Evolutionary conservation across 2,888 invertebrate genomes (phyloP).

Genomic region (Caradrina clavipalpis): DNA sequence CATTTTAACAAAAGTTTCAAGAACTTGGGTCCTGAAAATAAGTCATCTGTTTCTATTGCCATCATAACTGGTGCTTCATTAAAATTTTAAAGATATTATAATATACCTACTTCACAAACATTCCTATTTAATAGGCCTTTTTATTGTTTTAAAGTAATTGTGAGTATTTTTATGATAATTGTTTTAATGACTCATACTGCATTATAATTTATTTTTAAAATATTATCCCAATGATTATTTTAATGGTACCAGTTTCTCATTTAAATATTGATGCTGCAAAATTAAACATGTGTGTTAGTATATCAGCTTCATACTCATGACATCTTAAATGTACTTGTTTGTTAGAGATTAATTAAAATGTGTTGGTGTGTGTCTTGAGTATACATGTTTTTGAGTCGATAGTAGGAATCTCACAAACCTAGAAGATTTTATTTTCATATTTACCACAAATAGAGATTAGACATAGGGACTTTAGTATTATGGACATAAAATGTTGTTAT

Average conservation of each 20-base stretch:
- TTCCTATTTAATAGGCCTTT: constrained; percentile 61
- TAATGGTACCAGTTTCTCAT: constrained; percentile 35
- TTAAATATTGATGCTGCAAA: constrained; percentile 27
- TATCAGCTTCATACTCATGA: constrained; percentile 65
- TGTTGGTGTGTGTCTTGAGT: constrained; percentile 61
- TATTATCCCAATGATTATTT: constrained; percentile 31
- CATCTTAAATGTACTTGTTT: constrained; percentile 67
- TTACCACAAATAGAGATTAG: constrained; percentile 73
- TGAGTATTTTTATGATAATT: constrained; percentile 28
- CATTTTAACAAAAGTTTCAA: constrained; percentile 2
- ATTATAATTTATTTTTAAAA: constrained; percentile 35
- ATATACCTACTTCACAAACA: constrained; percentile 58
- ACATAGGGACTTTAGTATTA: constrained; percentile 79
- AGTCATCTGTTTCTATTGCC: constrained; percentile 21
- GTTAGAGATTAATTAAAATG: constrained; percentile 54
- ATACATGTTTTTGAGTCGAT: constrained; percentile 68
- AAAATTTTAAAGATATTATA: constrained; percentile 25
- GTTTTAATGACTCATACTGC: constrained; percentile 23
- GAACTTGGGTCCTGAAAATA: constrained; percentile 10
- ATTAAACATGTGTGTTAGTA: constrained; percentile 42
- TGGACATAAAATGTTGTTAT: constrained; percentile 86
- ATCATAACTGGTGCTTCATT: constrained; percentile 44
- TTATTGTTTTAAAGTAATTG: constrained; percentile 43
- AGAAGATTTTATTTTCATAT: constrained; percentile 75
- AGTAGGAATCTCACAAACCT: constrained; percentile 76